A percentile compares a stretch with the other conserved stretches of the same genome.
Conservation (phyloP, 2,797 vertebrate species). For the Heterohyrax brucei region DNA sequence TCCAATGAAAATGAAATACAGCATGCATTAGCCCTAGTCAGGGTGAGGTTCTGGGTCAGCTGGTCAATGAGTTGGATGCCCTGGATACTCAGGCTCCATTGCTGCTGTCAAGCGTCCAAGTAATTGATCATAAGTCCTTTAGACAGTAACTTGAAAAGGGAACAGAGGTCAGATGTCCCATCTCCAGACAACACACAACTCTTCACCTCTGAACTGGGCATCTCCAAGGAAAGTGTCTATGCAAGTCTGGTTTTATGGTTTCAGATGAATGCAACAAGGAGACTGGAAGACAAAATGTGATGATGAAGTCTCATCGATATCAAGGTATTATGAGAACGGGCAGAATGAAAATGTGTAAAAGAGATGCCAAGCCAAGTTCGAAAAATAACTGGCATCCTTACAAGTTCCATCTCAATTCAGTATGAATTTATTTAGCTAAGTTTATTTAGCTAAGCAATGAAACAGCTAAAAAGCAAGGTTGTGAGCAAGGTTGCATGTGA, state of each 20-base stretch:
- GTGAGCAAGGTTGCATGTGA: background rate
- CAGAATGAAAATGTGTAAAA: background rate
- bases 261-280: background rate
- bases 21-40: background rate
- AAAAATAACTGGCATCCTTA: background rate
- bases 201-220: background rate
- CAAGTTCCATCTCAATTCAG: background rate
- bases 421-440: background rate
- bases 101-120: background rate
- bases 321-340: background rate
- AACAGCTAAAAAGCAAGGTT: background rate
- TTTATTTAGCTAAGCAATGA: background rate
- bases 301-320: background rate
- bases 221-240: background rate
- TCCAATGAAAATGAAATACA: background rate
- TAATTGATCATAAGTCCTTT: background rate
- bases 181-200: background rate
- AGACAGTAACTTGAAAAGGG: background rate
- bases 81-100: background rate
- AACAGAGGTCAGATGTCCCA: slow-evolving; percentile 6
- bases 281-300: background rate
- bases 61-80: slow-evolving; percentile 2
- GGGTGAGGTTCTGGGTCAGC: background rate
- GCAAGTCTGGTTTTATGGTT: slow-evolving; percentile 47
- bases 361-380: background rate